Base-by-base conservation (phyloP, 2,888 invertebrate genomes). In the Plagodis pulveraria region DNA sequence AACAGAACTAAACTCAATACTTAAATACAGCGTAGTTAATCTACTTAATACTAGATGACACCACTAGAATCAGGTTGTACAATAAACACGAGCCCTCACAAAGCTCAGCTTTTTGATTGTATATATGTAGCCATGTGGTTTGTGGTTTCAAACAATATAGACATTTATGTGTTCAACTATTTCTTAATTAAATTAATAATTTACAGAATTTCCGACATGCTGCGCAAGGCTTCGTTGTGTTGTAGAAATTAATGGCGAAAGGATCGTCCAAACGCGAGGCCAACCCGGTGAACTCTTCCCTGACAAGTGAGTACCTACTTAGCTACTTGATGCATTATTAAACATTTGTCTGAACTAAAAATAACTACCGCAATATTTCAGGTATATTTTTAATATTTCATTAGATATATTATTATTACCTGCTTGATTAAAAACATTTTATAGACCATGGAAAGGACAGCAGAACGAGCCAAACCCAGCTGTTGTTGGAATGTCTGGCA, bases 271-370 rank as follows among this genome's bases (percentile, higher is more conserved):
- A 61, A 92, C 92, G 0, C 74, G 92, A 63, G 92, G 92, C 9
- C 92, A 92, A 42, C 92, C 92, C 9, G 92, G 92, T 5, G 92
- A 92, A 80, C 73, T 92, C 0, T 92, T 92, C 78, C 92, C 92
- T 36, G 92, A 92, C 65, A 92, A 92, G 92, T 91, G 72, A 83
- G 84, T 22, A 22, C 22, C 22, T 22, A 22, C 22, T 22, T 22
- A 4, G n/a, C n/a, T n/a, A n/a, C n/a, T n/a, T n/a, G n/a, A n/a
- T n/a, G n/a, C n/a, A 22, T 4, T 1, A 22, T 22, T 22, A 22
- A 22, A 22, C 22, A 22, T 22, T 22, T 22, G 22, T 4, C 22
- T 22, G 22, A 22, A 22, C 2, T 22, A 22, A 22, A 22, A 22
- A 22, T 22, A 22, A 22, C 22, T 22, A 2, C 22, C 4, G 22